Conservation (phyloP, 2,797 vertebrate species). For the Heteromormyrus szaboi region DNA sequence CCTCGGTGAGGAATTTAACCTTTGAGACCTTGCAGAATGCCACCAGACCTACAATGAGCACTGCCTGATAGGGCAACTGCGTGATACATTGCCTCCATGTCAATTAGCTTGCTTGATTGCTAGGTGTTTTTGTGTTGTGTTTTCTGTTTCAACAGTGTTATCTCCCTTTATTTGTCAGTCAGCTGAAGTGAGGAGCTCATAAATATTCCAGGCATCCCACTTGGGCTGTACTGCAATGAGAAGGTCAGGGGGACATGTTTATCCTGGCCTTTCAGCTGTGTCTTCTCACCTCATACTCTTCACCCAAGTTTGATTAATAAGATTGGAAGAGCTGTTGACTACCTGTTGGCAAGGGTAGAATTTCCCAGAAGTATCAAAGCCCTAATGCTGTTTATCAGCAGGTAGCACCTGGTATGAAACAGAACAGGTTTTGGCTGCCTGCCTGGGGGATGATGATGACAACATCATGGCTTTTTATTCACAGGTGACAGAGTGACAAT, state of each 20-base stretch:
- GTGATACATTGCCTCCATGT: background rate
- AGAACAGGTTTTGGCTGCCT: conserved; percentile 8
- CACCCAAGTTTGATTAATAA: conserved; percentile 15
- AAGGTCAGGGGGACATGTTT: background rate
- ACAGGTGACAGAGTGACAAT: background rate
- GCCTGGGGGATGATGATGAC: background rate
- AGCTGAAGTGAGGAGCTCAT: background rate
- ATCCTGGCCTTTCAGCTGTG: conserved; percentile 17
- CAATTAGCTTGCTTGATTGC: background rate
- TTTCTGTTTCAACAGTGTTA: background rate
- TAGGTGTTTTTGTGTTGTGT: background rate
- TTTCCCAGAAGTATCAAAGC: conserved; percentile 8
- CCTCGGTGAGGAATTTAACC: background rate
- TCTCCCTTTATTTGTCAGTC: background rate
- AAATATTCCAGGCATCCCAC: background rate
- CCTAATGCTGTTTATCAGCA: conserved; percentile 7
- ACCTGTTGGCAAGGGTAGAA: background rate
- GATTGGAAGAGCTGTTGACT: background rate
- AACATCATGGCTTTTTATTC: background rate
- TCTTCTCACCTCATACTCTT: background rate
- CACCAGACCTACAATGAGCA: background rate
- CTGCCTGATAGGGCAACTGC: background rate
- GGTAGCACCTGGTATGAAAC: conserved; percentile 17
- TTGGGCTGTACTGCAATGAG: background rate
- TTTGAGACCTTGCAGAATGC: background rate